Evolutionary conservation across 2,888 invertebrate species (phyloP), one percentile per base, ranked within the genome.

Genomic region (Pterostichus niger): DNA sequence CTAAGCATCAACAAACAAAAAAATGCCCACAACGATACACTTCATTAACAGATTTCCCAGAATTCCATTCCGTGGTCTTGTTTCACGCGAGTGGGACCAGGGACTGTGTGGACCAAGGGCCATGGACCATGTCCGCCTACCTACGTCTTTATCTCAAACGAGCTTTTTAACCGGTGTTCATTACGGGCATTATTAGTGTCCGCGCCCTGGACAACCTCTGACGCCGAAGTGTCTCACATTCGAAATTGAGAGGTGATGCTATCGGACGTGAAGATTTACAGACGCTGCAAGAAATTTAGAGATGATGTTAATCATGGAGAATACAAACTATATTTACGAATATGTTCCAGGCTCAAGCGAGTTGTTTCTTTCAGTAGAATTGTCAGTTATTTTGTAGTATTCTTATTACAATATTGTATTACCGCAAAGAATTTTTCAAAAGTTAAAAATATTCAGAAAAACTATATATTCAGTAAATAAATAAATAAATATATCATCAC

Each of bases 101-200:
- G 75, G 52, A 40, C 13, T n/a, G 24, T 40, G 40, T 40, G 40
- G 40, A 40, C 40, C 40, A 40, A 3, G 40, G 52, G 17, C 71
- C 40, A 40, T 40, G 40, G 52, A 7, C 46, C 68, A 61, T 56
- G 78, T 44, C 78, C 59, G 24, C 61, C 40, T 71, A 71, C 56
- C 81, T 71, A 81, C 81, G 54, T 54, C 81, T 81, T 81, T 81
- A 81, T 81, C 81, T 81, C 10, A 81, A 81, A 81, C 81, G 71
- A 81, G 54, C 81, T 78, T 59, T 78, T 56, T 59, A 78, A 78
- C 54, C 24, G 78, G 40, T 81, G 81, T 81, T 81, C 81, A 81
- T 81, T 81, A 81, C 81, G 49, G 81, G 81, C 81, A 73, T 81
- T 81, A 81, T 81, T 81, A 81, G 71, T 73, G 81, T 81, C 40